Base-by-base conservation (phyloP, 2,888 invertebrate species). In the Drosophila yooni region DNA sequence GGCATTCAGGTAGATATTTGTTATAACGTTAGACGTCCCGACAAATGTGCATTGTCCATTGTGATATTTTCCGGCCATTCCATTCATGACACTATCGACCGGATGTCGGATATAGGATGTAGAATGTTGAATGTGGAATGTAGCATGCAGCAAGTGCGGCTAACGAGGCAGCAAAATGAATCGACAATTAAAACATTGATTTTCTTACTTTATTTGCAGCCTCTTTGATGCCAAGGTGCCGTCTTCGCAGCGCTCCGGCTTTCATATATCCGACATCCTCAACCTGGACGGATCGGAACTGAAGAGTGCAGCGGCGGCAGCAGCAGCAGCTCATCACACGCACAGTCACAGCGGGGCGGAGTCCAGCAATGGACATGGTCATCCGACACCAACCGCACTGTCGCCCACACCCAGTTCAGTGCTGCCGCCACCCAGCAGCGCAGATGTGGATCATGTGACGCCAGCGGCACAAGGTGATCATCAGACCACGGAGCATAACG, bases 201-300 rank as follows among this genome's bases (percentile, higher is more conserved):
- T 59, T 76, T 61, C 33, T 74, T 33, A 11, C 50, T 80, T 86
- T 81, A 86, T 78, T 94, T 94, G 15, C 94, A 97, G 97, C 91
- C 94, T 97, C 71, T 94, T 97, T 92, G 97, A 97, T 92, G 96
- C 92, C 52, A 93, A 93, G 85, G 91, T 93, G 65, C 93, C 92
- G 36, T 91, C 92, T 10, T 95, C 96, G 61, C 96, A 96, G 83
- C 95, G 97, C 0, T 96, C 96, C 51, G 97, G 98, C 72, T 98
- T 98, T 93, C 97, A 97, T 91, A 98, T 98, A 90, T 97, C 98
- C 86, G 98, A 98, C 93, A 98, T 98, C 91, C 94, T 98, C 90
- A 98, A 98, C 87, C 94, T 98, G 87, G 98, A 98, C 90, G 97
- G 97, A 82, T 94, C 92, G 18, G 92, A 93, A 46, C 80, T 93